These are phyloP conservation scores for Chaetura pelagica DNA, from an alignment of 2,113 vertebrate genomes.

Conservation along the genomic window DNA sequence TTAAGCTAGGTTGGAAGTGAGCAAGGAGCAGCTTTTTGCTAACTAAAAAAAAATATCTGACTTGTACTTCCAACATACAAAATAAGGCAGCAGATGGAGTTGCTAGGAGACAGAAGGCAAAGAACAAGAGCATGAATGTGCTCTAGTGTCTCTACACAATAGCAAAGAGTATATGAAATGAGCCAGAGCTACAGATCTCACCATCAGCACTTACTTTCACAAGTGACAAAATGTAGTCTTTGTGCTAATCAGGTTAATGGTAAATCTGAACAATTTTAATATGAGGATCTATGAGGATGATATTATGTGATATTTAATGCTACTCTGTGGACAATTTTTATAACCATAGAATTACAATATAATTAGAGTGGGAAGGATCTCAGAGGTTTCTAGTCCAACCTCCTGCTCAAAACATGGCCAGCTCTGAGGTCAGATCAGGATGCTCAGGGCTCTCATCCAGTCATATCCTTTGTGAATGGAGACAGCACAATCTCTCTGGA, in stretches of 20 bases:
- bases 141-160: constrained; percentile 36
- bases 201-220: not conserved
- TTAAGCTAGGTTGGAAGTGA: not conserved
- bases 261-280: not conserved
- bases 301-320: not conserved
- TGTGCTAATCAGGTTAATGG: not conserved
- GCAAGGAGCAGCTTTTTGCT: constrained; percentile 27
- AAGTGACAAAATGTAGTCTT: not conserved
- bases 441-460: not conserved
- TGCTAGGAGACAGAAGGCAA: constrained; percentile 73
- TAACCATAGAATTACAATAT: not conserved
- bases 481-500: not conserved
- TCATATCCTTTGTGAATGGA: not conserved
- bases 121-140: constrained; percentile 47
- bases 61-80: constrained; percentile 53
- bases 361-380: not conserved
- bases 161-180: constrained; percentile 1
- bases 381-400: not conserved
- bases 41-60: constrained; percentile 15
- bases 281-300: not conserved
- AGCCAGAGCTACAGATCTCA: not conserved
- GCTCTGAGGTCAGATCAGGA: not conserved
- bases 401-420: not conserved
- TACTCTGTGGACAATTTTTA: not conserved
- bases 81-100: constrained; percentile 69